Base-by-base conservation (phyloP, 2,888 invertebrate species). In the Parnassius orleans region DNA sequence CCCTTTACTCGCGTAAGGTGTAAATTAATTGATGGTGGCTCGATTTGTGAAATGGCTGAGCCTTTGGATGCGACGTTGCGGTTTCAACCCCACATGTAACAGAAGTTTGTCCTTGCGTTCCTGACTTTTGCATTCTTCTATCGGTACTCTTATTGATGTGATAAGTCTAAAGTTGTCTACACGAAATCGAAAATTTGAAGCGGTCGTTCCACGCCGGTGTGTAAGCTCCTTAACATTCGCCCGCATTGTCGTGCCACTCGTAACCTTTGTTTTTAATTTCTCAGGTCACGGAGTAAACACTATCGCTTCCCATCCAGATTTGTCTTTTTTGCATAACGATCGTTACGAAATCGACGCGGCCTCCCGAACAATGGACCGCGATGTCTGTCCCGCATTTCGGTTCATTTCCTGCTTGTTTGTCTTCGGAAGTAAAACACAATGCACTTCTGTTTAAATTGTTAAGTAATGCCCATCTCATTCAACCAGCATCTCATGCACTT, bases 391-490 rank as follows among this genome's bases (percentile, higher is more conserved):
- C 79, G 74, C 74, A 75, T 79, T 84, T 73, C 75, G 77, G 74
- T 72, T 74, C 75, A 74, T 77, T 86, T 87, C 86, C 86, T 82
- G 77, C 72, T 78, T 70, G 76, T 77, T 80, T 81, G 80, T 84
- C 80, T 75, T 78, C 75, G 72, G 71, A 81, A 75, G 74, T 73
- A 78, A 79, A 80, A 82, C 80, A 87, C 86, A 86, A 87, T 81
- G 83, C 77, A 63, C 69, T 74, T 77, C 77, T 80, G 79, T 81
- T 68, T 69, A 76, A 76, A 82, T 81, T 83, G 82, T 85, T 81
- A 72, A 72, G 69, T 71, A 76, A 76, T 73, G 73, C 75, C 78
- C 51, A 56, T 61, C 77, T 72, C 76, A 76, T 75, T 67, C 24
- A 69, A 77, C 19, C 42, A 41, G 10, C 52, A 47, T 76, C 68